Evolutionary conservation across 1,140 invertebrate genomes (phyloP).

Genomic region (Streblospio benedicti): DNA sequence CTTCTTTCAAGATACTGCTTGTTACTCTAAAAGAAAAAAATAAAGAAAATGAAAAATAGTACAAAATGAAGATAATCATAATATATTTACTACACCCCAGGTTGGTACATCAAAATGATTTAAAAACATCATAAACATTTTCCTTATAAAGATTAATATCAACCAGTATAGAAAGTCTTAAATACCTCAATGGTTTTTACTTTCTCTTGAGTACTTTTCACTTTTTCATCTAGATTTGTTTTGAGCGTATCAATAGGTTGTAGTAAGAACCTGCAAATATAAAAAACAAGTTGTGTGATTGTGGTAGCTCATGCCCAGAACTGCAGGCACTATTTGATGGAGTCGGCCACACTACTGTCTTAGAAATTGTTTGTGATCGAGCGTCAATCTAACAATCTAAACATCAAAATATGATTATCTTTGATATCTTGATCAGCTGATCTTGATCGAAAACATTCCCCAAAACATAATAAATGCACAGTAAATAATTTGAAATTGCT

Average conservation of each 20-base stretch:
- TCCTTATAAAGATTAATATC: too few species aligned
- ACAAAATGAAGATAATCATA: not conserved
- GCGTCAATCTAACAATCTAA: too few species aligned
- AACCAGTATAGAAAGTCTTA: too few species aligned
- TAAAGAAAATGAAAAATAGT: constrained; percentile 6
- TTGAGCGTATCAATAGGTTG: constrained; percentile 60
- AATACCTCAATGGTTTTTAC: constrained; percentile 61
- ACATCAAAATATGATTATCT: too few species aligned
- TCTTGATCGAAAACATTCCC: too few species aligned
- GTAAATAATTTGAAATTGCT: too few species aligned
- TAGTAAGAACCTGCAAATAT: constrained; percentile 56
- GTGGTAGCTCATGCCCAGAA: too few species aligned
- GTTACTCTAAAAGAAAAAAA: constrained; percentile 52
- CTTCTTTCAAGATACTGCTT: constrained; percentile 68
- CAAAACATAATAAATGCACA: too few species aligned
- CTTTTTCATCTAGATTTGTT: constrained; percentile 56
- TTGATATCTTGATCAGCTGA: too few species aligned
- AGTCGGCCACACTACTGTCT: too few species aligned
- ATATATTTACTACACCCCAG: not conserved
- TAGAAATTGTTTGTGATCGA: too few species aligned
- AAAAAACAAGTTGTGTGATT: constrained; percentile 5
- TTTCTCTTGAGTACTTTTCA: constrained; percentile 58
- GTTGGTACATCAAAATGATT: not conserved
- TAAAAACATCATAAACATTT: not conserved
- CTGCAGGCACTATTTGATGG: too few species aligned